phyloP scores from a whole-genome alignment of 2,113 vertebrate species.

The Poecilia latipinna region DNA sequence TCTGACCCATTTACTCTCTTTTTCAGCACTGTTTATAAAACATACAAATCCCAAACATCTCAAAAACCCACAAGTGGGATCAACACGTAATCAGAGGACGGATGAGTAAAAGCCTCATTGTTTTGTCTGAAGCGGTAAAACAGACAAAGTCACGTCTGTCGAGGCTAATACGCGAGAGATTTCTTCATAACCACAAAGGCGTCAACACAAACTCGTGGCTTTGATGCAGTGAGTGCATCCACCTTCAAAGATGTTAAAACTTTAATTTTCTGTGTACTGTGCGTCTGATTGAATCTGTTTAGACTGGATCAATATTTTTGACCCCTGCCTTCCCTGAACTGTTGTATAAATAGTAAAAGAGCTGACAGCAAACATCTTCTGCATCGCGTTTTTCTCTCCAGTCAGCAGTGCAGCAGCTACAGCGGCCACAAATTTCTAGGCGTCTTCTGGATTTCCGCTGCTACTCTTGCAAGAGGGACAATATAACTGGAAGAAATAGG shows the following conservation, averaged over 20 bases:
- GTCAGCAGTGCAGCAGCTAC: conserved; percentile 41
- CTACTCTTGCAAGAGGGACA: not conserved
- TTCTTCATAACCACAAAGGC: not conserved
- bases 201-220: not conserved
- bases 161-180: conserved; percentile 22
- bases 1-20: conserved; percentile 25
- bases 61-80: conserved; percentile 7
- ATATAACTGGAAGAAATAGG: not conserved
- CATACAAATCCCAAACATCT: conserved; percentile 18
- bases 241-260: conserved; percentile 11
- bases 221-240: not conserved
- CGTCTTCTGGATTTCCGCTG: conserved; percentile 33
- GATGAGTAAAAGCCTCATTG: conserved; percentile 1
- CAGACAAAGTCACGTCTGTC: conserved; percentile 13
- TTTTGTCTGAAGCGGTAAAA: conserved; percentile 21
- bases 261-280: conserved; percentile 5
- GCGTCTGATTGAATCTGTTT: conserved; percentile 30
- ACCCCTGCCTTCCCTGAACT: conserved; percentile 53
- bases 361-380: conserved; percentile 64
- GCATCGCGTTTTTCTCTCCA: conserved; percentile 56
- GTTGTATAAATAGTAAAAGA: conserved; percentile 71
- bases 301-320: conserved; percentile 66
- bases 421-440: conserved; percentile 10
- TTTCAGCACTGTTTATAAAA: conserved; percentile 32
- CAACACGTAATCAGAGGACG: conserved; percentile 9